A percentile compares a stretch with the other conserved stretches of the same genome.
Evolutionary conservation across 2,797 vertebrate species (phyloP).

Genomic region (Gymnoscopelus microlampas): DNA sequence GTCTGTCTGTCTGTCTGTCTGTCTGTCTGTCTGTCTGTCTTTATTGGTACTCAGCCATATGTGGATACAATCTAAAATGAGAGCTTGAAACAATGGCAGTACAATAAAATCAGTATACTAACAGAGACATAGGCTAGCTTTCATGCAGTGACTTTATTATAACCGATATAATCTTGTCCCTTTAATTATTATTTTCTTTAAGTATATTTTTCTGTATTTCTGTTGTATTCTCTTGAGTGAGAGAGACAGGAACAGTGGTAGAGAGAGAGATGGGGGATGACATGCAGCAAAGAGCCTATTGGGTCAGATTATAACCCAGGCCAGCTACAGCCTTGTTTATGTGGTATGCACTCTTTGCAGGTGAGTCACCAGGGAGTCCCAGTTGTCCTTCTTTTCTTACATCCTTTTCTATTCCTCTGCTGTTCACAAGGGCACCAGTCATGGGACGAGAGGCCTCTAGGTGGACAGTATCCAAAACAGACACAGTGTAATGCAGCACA

Average conservation of each 20-base stretch:
- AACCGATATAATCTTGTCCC: constrained; percentile 15
- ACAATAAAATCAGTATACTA: too few relatives aligned
- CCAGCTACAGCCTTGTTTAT: too few relatives aligned
- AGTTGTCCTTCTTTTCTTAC: constrained; percentile 15
- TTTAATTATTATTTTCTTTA: too few relatives aligned
- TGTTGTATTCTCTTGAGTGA: too few relatives aligned
- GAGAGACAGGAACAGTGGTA: too few relatives aligned
- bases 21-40: constrained; percentile 37
- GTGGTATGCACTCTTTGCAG: too few relatives aligned
- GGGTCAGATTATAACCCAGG: too few relatives aligned
- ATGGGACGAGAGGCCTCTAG: constrained; percentile 25
- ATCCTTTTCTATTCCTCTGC: constrained; percentile 18
- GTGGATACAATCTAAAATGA: neutral
- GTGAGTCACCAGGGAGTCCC: neutral
- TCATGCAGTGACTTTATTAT: constrained; percentile 55
- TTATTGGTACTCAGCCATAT: constrained; percentile 41
- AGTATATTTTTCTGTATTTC: too few relatives aligned
- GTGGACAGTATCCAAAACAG: constrained; percentile 21
- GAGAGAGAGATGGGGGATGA: too few relatives aligned
- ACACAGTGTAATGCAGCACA: too few relatives aligned
- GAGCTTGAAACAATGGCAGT: too few relatives aligned
- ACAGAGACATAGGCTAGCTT: neutral
- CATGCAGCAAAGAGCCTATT: too few relatives aligned
- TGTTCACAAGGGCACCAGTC: constrained; percentile 22
- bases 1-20: constrained; percentile 38